Evolutionary conservation across 2,797 vertebrate species (phyloP).

Genomic region (Rhynchotus rufescens): DNA sequence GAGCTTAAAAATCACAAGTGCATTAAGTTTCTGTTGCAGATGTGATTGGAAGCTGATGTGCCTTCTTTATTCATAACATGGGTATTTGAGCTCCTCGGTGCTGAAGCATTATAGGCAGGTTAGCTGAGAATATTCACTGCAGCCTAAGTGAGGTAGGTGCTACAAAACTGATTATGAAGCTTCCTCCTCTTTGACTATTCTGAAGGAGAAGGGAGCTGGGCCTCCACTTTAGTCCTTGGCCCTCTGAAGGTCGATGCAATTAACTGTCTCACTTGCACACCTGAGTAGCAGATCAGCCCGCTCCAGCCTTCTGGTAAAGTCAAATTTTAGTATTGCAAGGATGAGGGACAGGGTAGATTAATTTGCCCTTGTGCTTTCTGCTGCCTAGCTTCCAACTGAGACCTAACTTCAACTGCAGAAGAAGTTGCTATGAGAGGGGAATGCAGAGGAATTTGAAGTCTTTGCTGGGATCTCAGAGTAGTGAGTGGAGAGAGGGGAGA

Average conservation of each 20-base stretch:
- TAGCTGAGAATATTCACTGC: background rate
- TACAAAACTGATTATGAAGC: background rate
- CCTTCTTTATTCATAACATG: background rate
- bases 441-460: no score
- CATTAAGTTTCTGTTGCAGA: background rate
- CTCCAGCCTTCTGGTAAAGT: background rate
- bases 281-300: background rate
- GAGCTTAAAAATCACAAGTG: background rate
- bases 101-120: background rate
- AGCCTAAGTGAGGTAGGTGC: background rate
- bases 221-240: background rate
- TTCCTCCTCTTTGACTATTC: background rate
- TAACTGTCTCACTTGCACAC: fast-evolving
- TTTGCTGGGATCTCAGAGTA: background rate
- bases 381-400: background rate
- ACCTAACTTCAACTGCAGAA: background rate
- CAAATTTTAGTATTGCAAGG: background rate
- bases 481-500: background rate
- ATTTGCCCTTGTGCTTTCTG: background rate
- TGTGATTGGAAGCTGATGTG: background rate
- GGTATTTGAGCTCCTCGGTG: background rate
- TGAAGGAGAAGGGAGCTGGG: background rate
- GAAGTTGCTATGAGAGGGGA: background rate
- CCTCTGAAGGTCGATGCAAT: fast-evolving
- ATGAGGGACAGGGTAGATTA: background rate